phyloP scores from a whole-genome alignment of 2,888 invertebrate species.

The Protula sp. region DNA sequence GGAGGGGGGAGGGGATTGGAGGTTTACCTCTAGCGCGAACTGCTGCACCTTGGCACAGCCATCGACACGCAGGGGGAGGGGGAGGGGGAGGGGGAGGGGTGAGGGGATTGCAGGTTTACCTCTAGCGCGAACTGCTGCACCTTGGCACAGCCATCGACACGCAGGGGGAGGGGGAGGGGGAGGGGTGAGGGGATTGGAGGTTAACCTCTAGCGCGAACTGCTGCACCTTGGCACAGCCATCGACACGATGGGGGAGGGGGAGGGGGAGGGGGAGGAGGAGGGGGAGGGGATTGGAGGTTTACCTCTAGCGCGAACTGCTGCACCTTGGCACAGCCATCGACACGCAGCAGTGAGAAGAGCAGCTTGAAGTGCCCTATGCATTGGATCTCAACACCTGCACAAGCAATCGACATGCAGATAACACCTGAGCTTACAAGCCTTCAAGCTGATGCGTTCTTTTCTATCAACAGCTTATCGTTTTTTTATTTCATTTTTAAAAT shows the following conservation, averaged over 20 bases:
- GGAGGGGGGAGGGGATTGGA: too few species aligned
- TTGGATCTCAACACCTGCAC: slow-evolving; percentile 77
- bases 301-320: slow-evolving; percentile 73
- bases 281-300: too few species aligned
- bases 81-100: too few species aligned
- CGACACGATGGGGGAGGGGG: slow-evolving; percentile 66
- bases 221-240: slow-evolving; percentile 63
- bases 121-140: slow-evolving; percentile 74
- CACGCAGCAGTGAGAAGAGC: slow-evolving; percentile 74
- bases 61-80: slow-evolving; percentile 68
- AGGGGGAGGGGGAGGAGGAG: too few species aligned
- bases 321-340: slow-evolving; percentile 60
- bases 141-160: slow-evolving; percentile 59
- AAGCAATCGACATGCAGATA: neutral
- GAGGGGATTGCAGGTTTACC: too few species aligned
- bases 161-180: slow-evolving; percentile 69
- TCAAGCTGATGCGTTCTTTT: too few species aligned
- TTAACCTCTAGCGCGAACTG: slow-evolving; percentile 68
- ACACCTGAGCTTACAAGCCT: too few species aligned
- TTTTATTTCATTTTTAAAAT: too few species aligned
- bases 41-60: slow-evolving; percentile 64
- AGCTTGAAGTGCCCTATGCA: slow-evolving; percentile 94
- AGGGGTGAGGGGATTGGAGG: too few species aligned
- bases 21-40: slow-evolving; percentile 72
- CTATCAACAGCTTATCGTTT: too few species aligned